Percentiles rank a stretch among this genome's conserved stretches.
Evolutionary conservation across 1,140 invertebrate genomes (phyloP).

Genomic region (Pseudomyrmex concolor): DNA sequence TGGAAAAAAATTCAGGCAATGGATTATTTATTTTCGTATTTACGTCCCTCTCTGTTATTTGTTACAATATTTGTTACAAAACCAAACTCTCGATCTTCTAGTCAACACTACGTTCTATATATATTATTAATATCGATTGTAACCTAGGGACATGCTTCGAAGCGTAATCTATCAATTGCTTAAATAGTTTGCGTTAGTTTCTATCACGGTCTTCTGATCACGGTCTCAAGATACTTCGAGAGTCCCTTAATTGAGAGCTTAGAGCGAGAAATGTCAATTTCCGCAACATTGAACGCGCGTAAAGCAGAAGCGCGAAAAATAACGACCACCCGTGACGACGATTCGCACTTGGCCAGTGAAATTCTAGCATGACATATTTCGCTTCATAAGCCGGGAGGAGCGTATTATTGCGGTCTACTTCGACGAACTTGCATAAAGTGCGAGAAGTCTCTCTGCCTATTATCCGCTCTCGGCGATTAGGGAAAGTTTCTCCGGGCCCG

Average conservation of each 20-base stretch:
- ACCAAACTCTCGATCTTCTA: slow-evolving; percentile 16
- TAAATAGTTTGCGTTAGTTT: slow-evolving; percentile 54
- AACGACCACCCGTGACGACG: neutral
- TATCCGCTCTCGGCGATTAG: slow-evolving; percentile 48
- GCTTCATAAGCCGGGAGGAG: slow-evolving; percentile 3
- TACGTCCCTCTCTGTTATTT: neutral
- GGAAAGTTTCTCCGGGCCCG: slow-evolving; percentile 32
- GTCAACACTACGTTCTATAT: neutral
- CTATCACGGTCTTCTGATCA: slow-evolving; percentile 1
- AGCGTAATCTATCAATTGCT: slow-evolving; percentile 29
- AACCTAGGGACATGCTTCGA: slow-evolving; percentile 19
- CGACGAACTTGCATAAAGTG: slow-evolving; percentile 13
- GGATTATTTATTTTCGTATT: neutral
- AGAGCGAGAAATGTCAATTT: slow-evolving; percentile 20
- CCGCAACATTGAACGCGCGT: neutral
- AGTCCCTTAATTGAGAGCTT: neutral
- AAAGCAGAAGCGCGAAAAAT: neutral
- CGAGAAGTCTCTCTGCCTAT: slow-evolving; percentile 44
- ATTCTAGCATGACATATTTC: slow-evolving; percentile 9
- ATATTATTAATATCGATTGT: slow-evolving; percentile 44
- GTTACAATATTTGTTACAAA: neutral
- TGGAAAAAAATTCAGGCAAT: too few relatives aligned
- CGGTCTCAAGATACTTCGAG: neutral
- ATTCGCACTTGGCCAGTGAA: slow-evolving; percentile 1
- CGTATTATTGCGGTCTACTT: slow-evolving; percentile 5